phyloP scores from a whole-genome alignment of 2,888 invertebrate genomes.

The Melieria crassipennis region DNA sequence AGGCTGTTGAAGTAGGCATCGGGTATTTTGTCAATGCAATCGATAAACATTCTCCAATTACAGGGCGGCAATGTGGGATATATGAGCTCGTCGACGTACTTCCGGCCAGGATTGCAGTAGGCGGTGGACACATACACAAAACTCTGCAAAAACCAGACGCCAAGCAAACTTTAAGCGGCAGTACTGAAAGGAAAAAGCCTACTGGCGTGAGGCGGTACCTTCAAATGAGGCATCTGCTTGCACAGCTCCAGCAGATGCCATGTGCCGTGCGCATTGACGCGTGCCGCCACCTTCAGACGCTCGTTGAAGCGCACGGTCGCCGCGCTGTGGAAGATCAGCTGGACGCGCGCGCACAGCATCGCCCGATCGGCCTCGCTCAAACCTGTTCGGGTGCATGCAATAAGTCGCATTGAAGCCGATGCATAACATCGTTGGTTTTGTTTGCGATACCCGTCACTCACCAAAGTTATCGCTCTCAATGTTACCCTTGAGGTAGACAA shows the following conservation, averaged over 20 bases:
- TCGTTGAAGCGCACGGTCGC: slow-evolving; percentile 97
- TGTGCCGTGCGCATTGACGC: slow-evolving; percentile 90
- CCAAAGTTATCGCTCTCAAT: slow-evolving; percentile 67
- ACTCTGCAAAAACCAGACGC: slow-evolving; percentile 66
- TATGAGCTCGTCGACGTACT: slow-evolving; percentile 82
- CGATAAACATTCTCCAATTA: slow-evolving; percentile 72
- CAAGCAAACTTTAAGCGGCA: neutral
- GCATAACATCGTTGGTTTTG: slow-evolving; percentile 1
- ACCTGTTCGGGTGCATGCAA: slow-evolving; percentile 57
- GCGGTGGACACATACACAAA: slow-evolving; percentile 95
- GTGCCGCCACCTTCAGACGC: slow-evolving; percentile 84
- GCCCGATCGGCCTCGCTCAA: slow-evolving; percentile 74
- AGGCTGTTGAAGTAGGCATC: slow-evolving; percentile 71
- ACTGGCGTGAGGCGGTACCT: slow-evolving; percentile 64
- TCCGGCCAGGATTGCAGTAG: slow-evolving; percentile 91
- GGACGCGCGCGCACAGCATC: slow-evolving; percentile 74
- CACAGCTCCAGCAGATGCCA: slow-evolving; percentile 85
- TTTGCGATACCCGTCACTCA: slow-evolving; percentile 36
- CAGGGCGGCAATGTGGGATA: slow-evolving; percentile 75
- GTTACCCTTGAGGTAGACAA: slow-evolving; percentile 79
- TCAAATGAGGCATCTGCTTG: slow-evolving; percentile 79
- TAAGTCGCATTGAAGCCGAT: neutral
- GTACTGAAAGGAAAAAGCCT: neutral
- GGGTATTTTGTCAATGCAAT: slow-evolving; percentile 72
- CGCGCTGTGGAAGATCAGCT: slow-evolving; percentile 93